Percentiles rank a stretch among this genome's conserved stretches.
These are phyloP conservation scores for Atethmia centrago DNA, from an alignment of 2,888 invertebrate species.

Conservation along the genomic window DNA sequence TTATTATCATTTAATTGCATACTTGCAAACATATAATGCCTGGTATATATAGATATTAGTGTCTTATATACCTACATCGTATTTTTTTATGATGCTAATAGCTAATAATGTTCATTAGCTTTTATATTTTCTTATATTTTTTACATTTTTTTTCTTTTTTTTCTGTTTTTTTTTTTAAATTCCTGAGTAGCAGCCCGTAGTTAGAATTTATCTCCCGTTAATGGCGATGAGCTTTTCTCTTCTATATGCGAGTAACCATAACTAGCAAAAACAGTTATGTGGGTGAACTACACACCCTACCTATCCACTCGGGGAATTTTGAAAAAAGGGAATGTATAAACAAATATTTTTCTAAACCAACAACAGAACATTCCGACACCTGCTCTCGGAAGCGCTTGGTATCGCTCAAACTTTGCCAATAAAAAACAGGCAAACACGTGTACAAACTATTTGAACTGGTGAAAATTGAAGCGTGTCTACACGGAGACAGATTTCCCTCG, in stretches of 20 bases:
- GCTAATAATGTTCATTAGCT: too few relatives aligned
- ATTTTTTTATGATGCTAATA: too few relatives aligned
- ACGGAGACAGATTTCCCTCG: constrained; percentile 63
- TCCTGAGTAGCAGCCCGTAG: too few relatives aligned
- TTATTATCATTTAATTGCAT: background rate
- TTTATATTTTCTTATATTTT: too few relatives aligned
- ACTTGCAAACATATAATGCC: too few relatives aligned
- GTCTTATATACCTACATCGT: too few relatives aligned
- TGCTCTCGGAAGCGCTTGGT: constrained; percentile 12
- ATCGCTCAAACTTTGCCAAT: constrained; percentile 42
- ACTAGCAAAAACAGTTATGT: background rate
- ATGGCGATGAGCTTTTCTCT: too few relatives aligned
- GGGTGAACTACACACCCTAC: background rate
- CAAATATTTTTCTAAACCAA: background rate
- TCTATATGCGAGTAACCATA: too few relatives aligned
- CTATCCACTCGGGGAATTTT: background rate
- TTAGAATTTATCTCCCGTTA: too few relatives aligned
- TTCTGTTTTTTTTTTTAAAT: too few relatives aligned
- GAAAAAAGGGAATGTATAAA: background rate
- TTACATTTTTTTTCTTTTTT: too few relatives aligned
- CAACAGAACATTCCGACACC: background rate
- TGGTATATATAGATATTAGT: too few relatives aligned
- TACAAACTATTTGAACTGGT: constrained; percentile 59
- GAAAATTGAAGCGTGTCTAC: constrained; percentile 61
- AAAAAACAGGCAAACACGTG: constrained; percentile 51